phyloP scores from a whole-genome alignment of 1,140 invertebrate species.

The Drosophila kepulauana region DNA sequence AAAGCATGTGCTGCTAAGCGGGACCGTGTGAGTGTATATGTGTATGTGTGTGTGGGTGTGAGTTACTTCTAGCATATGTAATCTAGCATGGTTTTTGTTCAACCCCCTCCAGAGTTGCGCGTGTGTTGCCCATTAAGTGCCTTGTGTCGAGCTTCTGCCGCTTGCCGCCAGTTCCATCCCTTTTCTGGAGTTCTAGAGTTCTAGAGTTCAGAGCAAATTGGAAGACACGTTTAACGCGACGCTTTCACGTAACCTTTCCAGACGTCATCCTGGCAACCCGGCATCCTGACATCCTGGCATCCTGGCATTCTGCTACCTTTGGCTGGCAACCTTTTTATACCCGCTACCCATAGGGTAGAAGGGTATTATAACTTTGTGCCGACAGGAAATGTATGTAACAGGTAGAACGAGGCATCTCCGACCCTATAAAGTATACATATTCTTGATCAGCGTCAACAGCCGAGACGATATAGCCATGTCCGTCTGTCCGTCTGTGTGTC shows the following conservation, averaged over 20 bases:
- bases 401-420: too few species aligned
- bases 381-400: too few species aligned
- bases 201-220: constrained; percentile 42
- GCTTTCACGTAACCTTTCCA: constrained; percentile 56
- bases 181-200: not conserved
- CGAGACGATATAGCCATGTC: too few species aligned
- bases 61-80: constrained; percentile 40
- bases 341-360: too few species aligned
- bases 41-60: constrained; percentile 13
- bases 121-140: constrained; percentile 53
- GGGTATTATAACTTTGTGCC: too few species aligned
- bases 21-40: constrained; percentile 6
- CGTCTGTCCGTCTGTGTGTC: too few species aligned
- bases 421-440: too few species aligned
- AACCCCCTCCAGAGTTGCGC: constrained; percentile 10
- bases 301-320: constrained; percentile 15
- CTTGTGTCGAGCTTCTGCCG: constrained; percentile 29
- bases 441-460: too few species aligned
- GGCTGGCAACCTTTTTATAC: constrained; percentile 51
- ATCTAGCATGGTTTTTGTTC: constrained; percentile 38
- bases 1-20: constrained; percentile 55
- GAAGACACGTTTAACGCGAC: constrained; percentile 74
- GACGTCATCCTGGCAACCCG: not conserved
- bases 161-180: constrained; percentile 20
- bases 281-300: constrained; percentile 8